Conservation (phyloP, 1,140 invertebrate genomes). For the Schlechtendalia chinensis region DNA sequence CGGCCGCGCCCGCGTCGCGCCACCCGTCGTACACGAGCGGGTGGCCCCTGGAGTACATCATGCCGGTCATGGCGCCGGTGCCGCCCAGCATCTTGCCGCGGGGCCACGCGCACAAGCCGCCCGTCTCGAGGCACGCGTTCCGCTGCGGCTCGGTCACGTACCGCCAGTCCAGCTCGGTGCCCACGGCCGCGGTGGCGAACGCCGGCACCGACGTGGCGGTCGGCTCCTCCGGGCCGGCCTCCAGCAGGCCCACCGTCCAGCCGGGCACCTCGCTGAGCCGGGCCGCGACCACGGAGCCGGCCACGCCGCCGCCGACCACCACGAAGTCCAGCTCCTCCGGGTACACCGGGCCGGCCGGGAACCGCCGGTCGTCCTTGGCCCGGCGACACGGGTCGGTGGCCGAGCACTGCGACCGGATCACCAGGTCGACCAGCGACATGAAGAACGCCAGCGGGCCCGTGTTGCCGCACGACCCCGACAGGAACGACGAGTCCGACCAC, state of each 20-base stretch:
- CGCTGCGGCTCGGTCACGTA: constrained; percentile 65
- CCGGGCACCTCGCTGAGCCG: constrained; percentile 60
- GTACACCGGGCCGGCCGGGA: constrained; percentile 1
- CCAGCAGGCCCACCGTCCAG: constrained; percentile 60
- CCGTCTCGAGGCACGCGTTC: constrained; percentile 60
- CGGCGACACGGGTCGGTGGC: constrained; percentile 60
- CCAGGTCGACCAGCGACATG: constrained; percentile 58
- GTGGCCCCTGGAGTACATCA: constrained; percentile 70
- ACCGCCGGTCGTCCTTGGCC: neutral
- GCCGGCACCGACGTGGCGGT: constrained; percentile 67
- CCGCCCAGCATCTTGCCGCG: constrained; percentile 80
- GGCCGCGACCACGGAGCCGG: constrained; percentile 60
- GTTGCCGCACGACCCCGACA: constrained; percentile 54
- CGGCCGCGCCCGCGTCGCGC: constrained; percentile 63
- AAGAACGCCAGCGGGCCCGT: constrained; percentile 59
- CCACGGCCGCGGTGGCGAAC: constrained; percentile 61
- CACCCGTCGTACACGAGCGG: constrained; percentile 67
- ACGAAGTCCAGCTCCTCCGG: constrained; percentile 55
- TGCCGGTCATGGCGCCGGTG: constrained; percentile 63
- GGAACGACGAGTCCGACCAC: constrained; percentile 59
- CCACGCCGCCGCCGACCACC: constrained; percentile 54
- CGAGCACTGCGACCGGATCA: constrained; percentile 58
- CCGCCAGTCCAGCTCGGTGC: constrained; percentile 64
- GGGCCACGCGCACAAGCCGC: constrained; percentile 69
- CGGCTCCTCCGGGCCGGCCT: constrained; percentile 69